Evolutionary conservation across 2,113 vertebrate species (phyloP).

Genomic region (Chionomys nivalis): DNA sequence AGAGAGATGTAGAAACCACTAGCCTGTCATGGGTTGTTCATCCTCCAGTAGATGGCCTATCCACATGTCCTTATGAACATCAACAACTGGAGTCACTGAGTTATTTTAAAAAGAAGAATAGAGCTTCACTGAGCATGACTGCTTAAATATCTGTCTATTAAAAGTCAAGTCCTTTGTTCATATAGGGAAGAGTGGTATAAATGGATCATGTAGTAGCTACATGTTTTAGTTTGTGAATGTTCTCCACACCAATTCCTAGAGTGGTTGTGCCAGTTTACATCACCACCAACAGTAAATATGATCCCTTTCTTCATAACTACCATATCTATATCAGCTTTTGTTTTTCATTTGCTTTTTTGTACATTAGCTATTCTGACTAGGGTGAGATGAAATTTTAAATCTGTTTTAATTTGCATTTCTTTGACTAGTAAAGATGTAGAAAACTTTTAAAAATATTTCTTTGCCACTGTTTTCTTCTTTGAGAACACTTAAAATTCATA

Average conservation of each 20-base stretch:
- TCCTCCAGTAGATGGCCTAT: neutral
- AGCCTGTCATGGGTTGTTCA: neutral
- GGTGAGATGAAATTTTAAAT: neutral
- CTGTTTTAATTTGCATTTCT: neutral
- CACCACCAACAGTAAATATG: neutral
- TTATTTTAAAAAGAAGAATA: neutral
- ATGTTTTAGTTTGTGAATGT: neutral
- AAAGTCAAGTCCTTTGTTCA: neutral
- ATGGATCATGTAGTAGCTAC: neutral
- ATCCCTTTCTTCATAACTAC: neutral
- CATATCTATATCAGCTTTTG: neutral
- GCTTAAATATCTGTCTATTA: neutral
- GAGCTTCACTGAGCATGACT: neutral
- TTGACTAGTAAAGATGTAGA: neutral
- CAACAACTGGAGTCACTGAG: neutral
- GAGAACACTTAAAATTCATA: neutral
- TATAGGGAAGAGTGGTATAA: neutral
- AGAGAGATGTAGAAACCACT: neutral
- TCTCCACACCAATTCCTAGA: neutral
- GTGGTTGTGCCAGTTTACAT: neutral
- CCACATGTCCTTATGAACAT: neutral
- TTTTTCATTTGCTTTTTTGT: neutral
- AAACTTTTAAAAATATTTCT: neutral
- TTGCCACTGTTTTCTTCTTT: neutral
- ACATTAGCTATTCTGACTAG: neutral